Percentiles rank a stretch among this genome's conserved stretches.
Evolutionary conservation across 1,140 invertebrate species (phyloP).

Genomic region (Listronotus oregonensis): DNA sequence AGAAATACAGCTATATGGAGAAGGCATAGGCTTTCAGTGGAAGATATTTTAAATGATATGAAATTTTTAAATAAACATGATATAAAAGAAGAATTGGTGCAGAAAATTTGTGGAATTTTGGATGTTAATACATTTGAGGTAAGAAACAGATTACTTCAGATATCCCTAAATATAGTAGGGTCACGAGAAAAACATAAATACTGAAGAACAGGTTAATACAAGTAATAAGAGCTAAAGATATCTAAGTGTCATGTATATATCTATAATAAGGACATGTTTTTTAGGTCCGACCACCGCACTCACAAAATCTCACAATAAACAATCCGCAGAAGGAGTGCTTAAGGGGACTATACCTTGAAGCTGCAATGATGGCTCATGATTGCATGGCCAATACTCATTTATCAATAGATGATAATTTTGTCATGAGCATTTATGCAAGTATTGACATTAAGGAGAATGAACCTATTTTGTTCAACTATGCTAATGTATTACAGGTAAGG

Average conservation of each 20-base stretch:
- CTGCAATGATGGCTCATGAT: conserved; percentile 75
- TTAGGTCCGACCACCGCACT: conserved; percentile 68
- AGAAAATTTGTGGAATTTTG: conserved; percentile 68
- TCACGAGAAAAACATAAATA: too few species aligned
- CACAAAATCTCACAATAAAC: conserved; percentile 60
- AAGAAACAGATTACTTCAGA: conserved; percentile 55
- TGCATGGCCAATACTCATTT: conserved; percentile 75
- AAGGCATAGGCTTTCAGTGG: conserved; percentile 55
- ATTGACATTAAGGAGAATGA: conserved; percentile 60
- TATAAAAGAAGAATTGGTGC: conserved; percentile 65
- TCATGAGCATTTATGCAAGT: conserved; percentile 67
- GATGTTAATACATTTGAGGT: conserved; percentile 72
- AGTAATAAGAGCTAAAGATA: too few species aligned
- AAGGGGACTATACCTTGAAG: conserved; percentile 62
- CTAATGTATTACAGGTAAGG: conserved; percentile 72
- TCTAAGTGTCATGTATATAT: too few species aligned
- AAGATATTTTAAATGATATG: conserved; percentile 16
- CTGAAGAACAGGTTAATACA: too few species aligned
- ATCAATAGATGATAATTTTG: conserved; percentile 63
- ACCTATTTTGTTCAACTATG: conserved; percentile 75
- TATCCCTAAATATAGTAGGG: too few species aligned
- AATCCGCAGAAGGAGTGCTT: conserved; percentile 34
- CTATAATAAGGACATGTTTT: conserved; percentile 49
- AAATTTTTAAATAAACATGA: conserved; percentile 60
- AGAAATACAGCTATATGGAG: conserved; percentile 63